Conservation (phyloP, 2,888 invertebrate species). For the Drosophila maculinotata region DNA sequence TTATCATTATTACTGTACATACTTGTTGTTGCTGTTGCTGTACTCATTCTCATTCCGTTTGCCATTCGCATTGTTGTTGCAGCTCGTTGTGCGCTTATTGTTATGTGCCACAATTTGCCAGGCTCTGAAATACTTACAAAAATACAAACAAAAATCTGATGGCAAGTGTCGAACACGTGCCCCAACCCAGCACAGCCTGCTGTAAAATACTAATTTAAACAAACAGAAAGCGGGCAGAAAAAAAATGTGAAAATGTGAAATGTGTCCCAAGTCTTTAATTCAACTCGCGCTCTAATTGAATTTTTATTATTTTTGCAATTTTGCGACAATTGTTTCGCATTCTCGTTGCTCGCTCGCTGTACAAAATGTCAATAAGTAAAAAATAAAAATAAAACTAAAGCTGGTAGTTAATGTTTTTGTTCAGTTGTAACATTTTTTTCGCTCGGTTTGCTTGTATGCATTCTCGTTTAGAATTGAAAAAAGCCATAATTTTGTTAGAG, state of each 20-base stretch:
- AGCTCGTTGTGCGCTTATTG: constrained; percentile 62
- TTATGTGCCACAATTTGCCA: constrained; percentile 61
- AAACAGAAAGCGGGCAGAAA: constrained; percentile 8
- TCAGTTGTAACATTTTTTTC: constrained; percentile 18
- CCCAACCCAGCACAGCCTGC: constrained; percentile 7
- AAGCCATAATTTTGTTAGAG: constrained; percentile 3
- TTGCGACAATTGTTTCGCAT: constrained; percentile 48
- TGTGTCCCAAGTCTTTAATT: constrained; percentile 61
- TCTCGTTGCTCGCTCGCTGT: background rate
- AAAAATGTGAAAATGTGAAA: constrained; percentile 35
- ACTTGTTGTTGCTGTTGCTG: constrained; percentile 24
- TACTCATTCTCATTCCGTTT: constrained; percentile 18
- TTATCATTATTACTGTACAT: constrained; percentile 64
- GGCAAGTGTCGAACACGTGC: constrained; percentile 42
- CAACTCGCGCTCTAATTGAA: constrained; percentile 55
- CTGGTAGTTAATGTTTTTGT: constrained; percentile 13
- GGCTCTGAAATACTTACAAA: constrained; percentile 25
- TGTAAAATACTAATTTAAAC: constrained; percentile 41
- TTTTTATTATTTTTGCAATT: constrained; percentile 57
- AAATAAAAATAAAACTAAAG: constrained; percentile 14
- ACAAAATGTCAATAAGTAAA: background rate
- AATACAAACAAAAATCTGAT: constrained; percentile 23
- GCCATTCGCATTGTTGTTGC: constrained; percentile 36
- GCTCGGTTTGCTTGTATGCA: constrained; percentile 11
- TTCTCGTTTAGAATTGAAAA: background rate